Conservation (phyloP, 2,113 vertebrate genomes). For the Chelonoidis abingdonii region DNA sequence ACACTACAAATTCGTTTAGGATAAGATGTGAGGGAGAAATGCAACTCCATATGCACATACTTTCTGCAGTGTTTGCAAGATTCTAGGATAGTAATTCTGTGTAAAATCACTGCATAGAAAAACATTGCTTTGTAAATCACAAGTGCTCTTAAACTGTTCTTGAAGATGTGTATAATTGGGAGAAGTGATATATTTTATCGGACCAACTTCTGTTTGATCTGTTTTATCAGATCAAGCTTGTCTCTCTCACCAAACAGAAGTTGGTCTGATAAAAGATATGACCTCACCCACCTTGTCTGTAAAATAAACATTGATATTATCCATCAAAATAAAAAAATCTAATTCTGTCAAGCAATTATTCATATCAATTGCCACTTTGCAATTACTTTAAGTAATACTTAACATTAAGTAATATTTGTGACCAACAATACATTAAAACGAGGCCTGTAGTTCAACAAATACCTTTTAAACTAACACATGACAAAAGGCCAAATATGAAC, state of each 20-base stretch:
- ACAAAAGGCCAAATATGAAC: slow-evolving; percentile 1
- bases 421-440: not conserved
- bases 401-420: not conserved
- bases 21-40: not conserved
- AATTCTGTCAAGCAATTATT: not conserved
- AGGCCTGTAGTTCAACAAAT: not conserved
- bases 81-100: not conserved
- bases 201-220: no score
- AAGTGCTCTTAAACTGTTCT: not conserved
- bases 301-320: not conserved
- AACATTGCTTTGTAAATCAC: not conserved
- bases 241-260: not conserved
- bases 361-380: not conserved
- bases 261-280: not conserved
- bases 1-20: not conserved
- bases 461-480: not conserved
- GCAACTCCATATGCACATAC: not conserved
- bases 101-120: not conserved
- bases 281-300: not conserved
- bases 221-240: not conserved
- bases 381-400: not conserved
- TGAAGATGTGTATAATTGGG: not conserved
- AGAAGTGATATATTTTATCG: not conserved
- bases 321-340: not conserved
- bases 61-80: not conserved